Percentiles rank a stretch among this genome's conserved stretches.
phyloP scores from a whole-genome alignment of 2,888 invertebrate genomes.

The Tricholauxania praeusta region DNA sequence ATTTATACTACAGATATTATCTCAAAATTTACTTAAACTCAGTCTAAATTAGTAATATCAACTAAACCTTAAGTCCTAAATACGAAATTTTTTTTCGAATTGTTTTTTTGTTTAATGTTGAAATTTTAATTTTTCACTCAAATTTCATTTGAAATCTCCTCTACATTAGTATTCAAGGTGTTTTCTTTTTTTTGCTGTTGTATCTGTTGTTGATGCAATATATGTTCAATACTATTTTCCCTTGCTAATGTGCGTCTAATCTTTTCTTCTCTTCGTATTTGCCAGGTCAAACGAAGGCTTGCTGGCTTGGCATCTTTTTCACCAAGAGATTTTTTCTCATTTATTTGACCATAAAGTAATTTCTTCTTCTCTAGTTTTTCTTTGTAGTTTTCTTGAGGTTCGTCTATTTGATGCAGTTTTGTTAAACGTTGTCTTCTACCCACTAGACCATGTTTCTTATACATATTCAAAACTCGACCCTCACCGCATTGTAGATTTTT shows the following conservation, averaged over 20 bases:
- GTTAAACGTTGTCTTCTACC: conserved; percentile 43
- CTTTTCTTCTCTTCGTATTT: conserved; percentile 41
- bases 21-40: conserved; percentile 29
- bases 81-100: too few relatives aligned
- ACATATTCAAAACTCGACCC: conserved; percentile 34
- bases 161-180: conserved; percentile 18
- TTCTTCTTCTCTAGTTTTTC: conserved; percentile 31
- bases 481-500: conserved; percentile 70
- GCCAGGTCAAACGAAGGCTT: conserved; percentile 37
- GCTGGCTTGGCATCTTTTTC: not conserved
- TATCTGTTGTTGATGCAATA: conserved; percentile 40
- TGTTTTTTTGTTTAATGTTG: not conserved
- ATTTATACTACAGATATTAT: too few relatives aligned
- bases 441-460: conserved; percentile 30
- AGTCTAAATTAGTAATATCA: conserved; percentile 35
- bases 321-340: not conserved
- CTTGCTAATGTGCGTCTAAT: conserved; percentile 42
- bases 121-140: not conserved
- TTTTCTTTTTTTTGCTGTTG: conserved; percentile 21
- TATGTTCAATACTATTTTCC: conserved; percentile 51
- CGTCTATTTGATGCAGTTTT: conserved; percentile 48
- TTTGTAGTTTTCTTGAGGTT: conserved; percentile 40
- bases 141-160: conserved; percentile 47
- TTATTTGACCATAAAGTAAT: not conserved
- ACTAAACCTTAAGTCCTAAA: conserved; percentile 22